Base-by-base conservation (phyloP, 1,140 invertebrate genomes). In the Melanaphis sacchari region DNA sequence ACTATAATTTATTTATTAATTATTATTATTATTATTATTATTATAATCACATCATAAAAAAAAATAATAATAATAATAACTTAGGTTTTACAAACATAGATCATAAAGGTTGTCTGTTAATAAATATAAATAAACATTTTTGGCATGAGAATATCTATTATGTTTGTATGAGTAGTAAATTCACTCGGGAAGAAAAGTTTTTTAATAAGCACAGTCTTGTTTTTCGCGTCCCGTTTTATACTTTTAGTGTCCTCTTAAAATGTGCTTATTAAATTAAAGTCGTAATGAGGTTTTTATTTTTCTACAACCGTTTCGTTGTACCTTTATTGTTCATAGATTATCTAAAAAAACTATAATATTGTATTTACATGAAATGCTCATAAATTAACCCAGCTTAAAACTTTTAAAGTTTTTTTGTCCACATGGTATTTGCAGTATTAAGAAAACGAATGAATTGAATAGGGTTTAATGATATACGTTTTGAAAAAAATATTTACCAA, bases 181-280 rank as follows among this genome's bases (percentile, higher is more conserved):
- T 89, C 88, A 54, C 36, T 40, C 36, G 7, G 43, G 88, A 89
- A 38, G 88, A 89, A 89, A 89, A 89, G 88, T 89, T 89, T 89
- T 89, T 89, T 89, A 89, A 52, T 89, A 89, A 89, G 88, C 49
- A 54, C 49, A 36, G 46, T 38, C 49, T 38, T 52, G 46, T 89
- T 89, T 89, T 89, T 89, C 36, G 11, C 36, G 36, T 89, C 36
- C 36, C 36, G 49, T 40, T 40, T 26, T 26, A 4, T 54, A 40
- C 49, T 38, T 49, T 49, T 54, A 40, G 36, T 52, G 36, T 89
- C 49, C n/a, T 54, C n/a, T 54, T 89, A 89, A 89, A 89, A 89
- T 38, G 88, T 40, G 88, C 46, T 89, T 89, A 54, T 54, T 89
- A 38, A 40, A 89, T 89, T 54, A 89, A 89, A 89, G 43, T 40